Base-by-base conservation (phyloP, 2,113 vertebrate genomes). In the Sphaerodactylus townsendi region DNA sequence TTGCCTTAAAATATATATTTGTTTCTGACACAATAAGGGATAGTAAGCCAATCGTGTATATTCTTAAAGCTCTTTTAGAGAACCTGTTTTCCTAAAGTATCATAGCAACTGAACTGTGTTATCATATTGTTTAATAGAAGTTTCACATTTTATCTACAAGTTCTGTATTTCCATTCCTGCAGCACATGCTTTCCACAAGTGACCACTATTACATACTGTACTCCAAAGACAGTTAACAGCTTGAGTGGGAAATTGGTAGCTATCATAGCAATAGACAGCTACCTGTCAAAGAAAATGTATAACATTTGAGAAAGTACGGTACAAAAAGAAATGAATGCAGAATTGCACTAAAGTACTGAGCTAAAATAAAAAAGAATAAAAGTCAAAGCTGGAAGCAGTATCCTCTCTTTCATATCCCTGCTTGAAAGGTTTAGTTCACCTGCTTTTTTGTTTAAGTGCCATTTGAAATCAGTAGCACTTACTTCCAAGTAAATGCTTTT, bases 141-240 rank as follows among this genome's bases (percentile, higher is more conserved):
- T 85, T 85, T 82, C 74, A 19, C n/a, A 37, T 83, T 25, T 83
- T 56, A 83, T 78, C 50, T 28, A 78, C 69, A 81, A 86, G 19
- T 33, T 53, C 44, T 79, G 77, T 19, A 70, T 46, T 35, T 70
- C 62, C 66, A 30, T 87, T 88, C 69, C 66, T 73, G 48, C 37
- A 84, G 41, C 28, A n/a, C 28, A 11, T 33, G 10, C 15, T 30
- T 80, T 80, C 77, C 39, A 48, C 81, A 71, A 79, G 30, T 25
- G 4, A 64, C 15, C 50, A 46, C 64, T 81, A 81, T 65, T 81
- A 62, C 71, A 81, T 41, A 39, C 3, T 70, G 62, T 77, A 68
- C 53, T 75, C 37, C 30, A 28, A 75, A 76, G 82, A 70, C 75
- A 44, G 28, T 78, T 82, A 84, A 77, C 66, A 78, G 50, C 50